Evolutionary conservation across 2,113 vertebrate species (phyloP).

Genomic region (Thamnaconus septentrionalis): DNA sequence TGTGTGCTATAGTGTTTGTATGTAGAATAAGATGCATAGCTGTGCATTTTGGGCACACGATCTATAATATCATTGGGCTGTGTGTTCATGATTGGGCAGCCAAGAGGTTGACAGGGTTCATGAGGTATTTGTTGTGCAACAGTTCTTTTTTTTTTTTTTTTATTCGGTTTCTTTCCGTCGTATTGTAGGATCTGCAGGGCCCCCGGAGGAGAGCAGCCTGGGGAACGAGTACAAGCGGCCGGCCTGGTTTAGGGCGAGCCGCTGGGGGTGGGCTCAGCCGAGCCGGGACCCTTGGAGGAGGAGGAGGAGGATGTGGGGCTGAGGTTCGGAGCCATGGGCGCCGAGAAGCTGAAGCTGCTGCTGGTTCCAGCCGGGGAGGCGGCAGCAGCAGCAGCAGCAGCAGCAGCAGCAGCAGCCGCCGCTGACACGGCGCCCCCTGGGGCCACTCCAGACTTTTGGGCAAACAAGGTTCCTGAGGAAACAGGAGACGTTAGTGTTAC

Average conservation of each 20-base stretch:
- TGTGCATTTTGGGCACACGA: slow-evolving; percentile 49
- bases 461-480: slow-evolving; percentile 76
- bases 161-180: slow-evolving; percentile 56
- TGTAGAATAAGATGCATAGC: slow-evolving; percentile 59
- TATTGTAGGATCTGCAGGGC: slow-evolving; percentile 65
- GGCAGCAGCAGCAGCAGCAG: slow-evolving; percentile 30
- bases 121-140: slow-evolving; percentile 83
- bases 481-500: background rate
- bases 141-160: slow-evolving; percentile 60
- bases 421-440: slow-evolving; percentile 41
- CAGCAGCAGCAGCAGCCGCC: slow-evolving; percentile 28
- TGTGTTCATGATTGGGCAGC: slow-evolving; percentile 68
- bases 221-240: slow-evolving; percentile 18
- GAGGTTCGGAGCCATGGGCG: slow-evolving; percentile 64
- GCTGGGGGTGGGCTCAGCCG: slow-evolving; percentile 70
- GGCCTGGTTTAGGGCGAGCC: slow-evolving; percentile 71
- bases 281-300: slow-evolving; percentile 75
- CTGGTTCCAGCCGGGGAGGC: slow-evolving; percentile 64
- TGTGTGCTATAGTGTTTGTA: too few species aligned
- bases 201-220: slow-evolving; percentile 40
- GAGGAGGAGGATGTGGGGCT: slow-evolving; percentile 71
- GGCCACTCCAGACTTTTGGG: slow-evolving; percentile 70
- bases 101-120: slow-evolving; percentile 70
- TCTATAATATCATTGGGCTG: slow-evolving; percentile 53
- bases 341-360: slow-evolving; percentile 66